Percentiles rank a stretch among this genome's conserved stretches.
Conservation (phyloP, 2,888 invertebrate species). For the Cephonodes hylas region DNA sequence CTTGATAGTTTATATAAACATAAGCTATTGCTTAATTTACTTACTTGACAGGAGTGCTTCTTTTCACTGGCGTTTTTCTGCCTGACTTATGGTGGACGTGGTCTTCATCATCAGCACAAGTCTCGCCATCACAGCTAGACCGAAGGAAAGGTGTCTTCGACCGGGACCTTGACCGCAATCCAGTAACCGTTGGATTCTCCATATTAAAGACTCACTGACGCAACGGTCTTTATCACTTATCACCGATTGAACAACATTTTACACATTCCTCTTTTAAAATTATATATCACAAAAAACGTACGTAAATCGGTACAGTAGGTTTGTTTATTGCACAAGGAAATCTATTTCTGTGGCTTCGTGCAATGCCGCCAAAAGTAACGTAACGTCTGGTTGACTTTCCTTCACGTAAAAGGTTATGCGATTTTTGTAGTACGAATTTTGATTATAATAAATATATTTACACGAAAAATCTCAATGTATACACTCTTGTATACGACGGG, state of each 20-base stretch:
- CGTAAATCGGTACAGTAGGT: slow-evolving; percentile 43
- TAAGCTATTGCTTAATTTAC: slow-evolving; percentile 25
- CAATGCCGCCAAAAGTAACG: slow-evolving; percentile 77
- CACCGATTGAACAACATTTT: slow-evolving; percentile 34
- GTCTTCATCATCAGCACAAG: slow-evolving; percentile 76
- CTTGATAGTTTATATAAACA: not conserved
- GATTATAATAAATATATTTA: slow-evolving; percentile 12
- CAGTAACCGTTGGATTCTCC: slow-evolving; percentile 71
- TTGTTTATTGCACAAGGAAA: slow-evolving; percentile 71
- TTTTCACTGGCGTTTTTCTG: slow-evolving; percentile 71
- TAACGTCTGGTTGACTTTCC: slow-evolving; percentile 47
- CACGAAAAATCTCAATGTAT: slow-evolving; percentile 34
- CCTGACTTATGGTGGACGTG: slow-evolving; percentile 75
- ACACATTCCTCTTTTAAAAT: slow-evolving; percentile 9
- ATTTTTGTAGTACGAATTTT: slow-evolving; percentile 12
- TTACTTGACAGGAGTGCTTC: slow-evolving; percentile 78
- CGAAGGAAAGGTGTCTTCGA: slow-evolving; percentile 85
- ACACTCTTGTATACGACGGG: slow-evolving; percentile 43
- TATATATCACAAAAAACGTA: slow-evolving; percentile 26
- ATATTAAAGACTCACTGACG: slow-evolving; percentile 41
- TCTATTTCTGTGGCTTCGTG: slow-evolving; percentile 76
- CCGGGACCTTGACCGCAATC: slow-evolving; percentile 85
- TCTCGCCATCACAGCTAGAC: slow-evolving; percentile 81
- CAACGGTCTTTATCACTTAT: slow-evolving; percentile 27
- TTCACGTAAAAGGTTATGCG: slow-evolving; percentile 23